Conservation (phyloP, 2,113 vertebrate genomes). For the Ageneiosus marmoratus region DNA sequence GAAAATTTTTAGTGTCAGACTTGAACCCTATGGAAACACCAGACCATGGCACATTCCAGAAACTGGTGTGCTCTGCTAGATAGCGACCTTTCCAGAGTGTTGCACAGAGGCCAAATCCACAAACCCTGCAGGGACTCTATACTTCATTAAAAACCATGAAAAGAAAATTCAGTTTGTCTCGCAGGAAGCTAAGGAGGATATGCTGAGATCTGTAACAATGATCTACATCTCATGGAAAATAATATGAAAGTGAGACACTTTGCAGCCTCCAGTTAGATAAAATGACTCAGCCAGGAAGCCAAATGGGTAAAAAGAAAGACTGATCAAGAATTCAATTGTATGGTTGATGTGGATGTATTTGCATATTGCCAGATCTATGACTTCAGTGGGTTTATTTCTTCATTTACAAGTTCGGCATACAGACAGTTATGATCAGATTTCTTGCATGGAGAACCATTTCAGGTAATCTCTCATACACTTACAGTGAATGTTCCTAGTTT, state of each 20-base stretch:
- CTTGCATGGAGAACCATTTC: not conserved
- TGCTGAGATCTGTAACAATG: not conserved
- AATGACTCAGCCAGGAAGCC: conserved; percentile 5
- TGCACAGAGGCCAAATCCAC: not conserved
- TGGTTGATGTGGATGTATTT: not conserved
- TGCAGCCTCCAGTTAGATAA: not conserved
- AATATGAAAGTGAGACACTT: conserved; percentile 29
- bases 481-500: not conserved
- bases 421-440: not conserved
- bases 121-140: conserved; percentile 5
- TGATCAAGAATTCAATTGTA: not conserved
- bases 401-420: not conserved
- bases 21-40: not conserved
- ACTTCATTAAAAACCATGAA: conserved; percentile 9
- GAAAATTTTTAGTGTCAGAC: not conserved
- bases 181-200: not conserved
- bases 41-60: not conserved
- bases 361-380: not conserved
- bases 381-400: not conserved
- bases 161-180: not conserved
- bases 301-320: not conserved
- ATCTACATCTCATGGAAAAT: conserved; percentile 7
- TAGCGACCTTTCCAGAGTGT: conserved; percentile 4
- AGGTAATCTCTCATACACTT: not conserved
- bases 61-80: not conserved